A percentile compares a stretch with the other conserved stretches of the same genome.
These are phyloP conservation scores for Melieria omissa DNA, from an alignment of 2,888 invertebrate species.

Conservation along the genomic window DNA sequence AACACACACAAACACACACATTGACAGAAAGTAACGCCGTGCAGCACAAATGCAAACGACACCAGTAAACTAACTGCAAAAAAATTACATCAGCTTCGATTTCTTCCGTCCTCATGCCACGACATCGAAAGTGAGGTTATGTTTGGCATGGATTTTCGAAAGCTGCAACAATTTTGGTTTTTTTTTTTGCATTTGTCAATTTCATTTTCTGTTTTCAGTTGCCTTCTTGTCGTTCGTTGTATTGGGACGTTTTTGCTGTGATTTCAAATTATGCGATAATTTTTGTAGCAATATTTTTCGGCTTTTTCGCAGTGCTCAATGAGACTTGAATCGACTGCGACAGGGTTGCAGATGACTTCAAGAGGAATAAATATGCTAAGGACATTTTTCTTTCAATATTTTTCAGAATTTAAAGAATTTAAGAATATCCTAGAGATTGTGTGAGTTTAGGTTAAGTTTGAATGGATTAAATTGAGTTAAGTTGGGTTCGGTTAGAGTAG, in stretches of 20 bases:
- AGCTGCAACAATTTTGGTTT: slow-evolving; percentile 1
- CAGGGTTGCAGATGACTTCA: no score
- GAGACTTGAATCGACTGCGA: no score
- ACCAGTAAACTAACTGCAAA: not conserved
- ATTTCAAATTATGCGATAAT: slow-evolving; percentile 34
- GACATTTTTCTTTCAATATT: no score
- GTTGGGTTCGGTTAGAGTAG: no score
- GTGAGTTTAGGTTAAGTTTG: no score
- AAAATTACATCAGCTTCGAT: no score
- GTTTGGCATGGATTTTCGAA: not conserved
- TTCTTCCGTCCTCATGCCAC: not conserved
- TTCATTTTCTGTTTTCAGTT: not conserved
- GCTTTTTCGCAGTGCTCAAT: slow-evolving; percentile 1
- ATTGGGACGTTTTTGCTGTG: slow-evolving; percentile 8
- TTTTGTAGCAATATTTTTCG: slow-evolving; percentile 22
- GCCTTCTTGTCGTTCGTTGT: no score
- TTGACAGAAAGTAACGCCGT: not conserved
- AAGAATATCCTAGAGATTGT: no score
- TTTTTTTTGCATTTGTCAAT: not conserved
- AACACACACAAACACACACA: not conserved
- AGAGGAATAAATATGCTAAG: no score
- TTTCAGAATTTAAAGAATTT: no score
- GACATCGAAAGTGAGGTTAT: not conserved
- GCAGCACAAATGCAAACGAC: not conserved
- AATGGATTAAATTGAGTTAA: no score